Evolutionary conservation across 2,797 vertebrate genomes (phyloP).

Genomic region (Adelosebastes latens): DNA sequence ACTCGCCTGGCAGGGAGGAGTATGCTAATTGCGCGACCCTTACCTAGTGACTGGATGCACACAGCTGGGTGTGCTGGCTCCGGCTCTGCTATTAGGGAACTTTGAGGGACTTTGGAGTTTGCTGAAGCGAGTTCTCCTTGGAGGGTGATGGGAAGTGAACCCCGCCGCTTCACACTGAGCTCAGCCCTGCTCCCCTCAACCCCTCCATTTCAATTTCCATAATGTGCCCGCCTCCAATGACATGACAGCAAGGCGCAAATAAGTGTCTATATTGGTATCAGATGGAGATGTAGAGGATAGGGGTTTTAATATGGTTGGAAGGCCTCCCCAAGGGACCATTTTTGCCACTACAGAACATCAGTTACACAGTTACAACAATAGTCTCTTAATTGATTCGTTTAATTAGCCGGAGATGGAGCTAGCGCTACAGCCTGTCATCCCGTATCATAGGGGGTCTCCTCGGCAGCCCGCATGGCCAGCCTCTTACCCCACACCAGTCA

Average conservation of each 20-base stretch:
- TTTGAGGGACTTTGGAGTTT: slow-evolving; percentile 98
- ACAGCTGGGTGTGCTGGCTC: slow-evolving; percentile 93
- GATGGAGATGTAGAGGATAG: slow-evolving; percentile 95
- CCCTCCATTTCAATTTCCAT: slow-evolving; percentile 95
- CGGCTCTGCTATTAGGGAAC: slow-evolving; percentile 96
- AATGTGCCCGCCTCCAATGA: slow-evolving; percentile 93
- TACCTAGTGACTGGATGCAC: slow-evolving; percentile 94
- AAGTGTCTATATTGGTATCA: slow-evolving; percentile 98
- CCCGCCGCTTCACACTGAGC: slow-evolving; percentile 93
- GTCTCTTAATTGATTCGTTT: slow-evolving; percentile 99
- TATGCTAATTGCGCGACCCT: slow-evolving; percentile 99
- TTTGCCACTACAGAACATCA: slow-evolving; percentile 94
- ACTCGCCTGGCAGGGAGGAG: slow-evolving; percentile 94
- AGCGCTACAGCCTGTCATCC: slow-evolving; percentile 89
- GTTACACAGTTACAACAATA: slow-evolving; percentile 95
- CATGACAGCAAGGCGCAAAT: slow-evolving; percentile 98
- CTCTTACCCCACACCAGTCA: slow-evolving; percentile 82
- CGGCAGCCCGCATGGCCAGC: slow-evolving; percentile 72
- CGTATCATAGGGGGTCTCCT: slow-evolving; percentile 83
- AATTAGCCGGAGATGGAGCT: slow-evolving; percentile 98
- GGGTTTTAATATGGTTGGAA: slow-evolving; percentile 92
- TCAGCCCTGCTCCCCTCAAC: slow-evolving; percentile 88
- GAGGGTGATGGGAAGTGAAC: slow-evolving; percentile 92
- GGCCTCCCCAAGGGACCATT: slow-evolving; percentile 94
- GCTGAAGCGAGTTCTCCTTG: slow-evolving; percentile 90